phyloP scores from a whole-genome alignment of 2,888 invertebrate species.

The Phasia obesa region DNA sequence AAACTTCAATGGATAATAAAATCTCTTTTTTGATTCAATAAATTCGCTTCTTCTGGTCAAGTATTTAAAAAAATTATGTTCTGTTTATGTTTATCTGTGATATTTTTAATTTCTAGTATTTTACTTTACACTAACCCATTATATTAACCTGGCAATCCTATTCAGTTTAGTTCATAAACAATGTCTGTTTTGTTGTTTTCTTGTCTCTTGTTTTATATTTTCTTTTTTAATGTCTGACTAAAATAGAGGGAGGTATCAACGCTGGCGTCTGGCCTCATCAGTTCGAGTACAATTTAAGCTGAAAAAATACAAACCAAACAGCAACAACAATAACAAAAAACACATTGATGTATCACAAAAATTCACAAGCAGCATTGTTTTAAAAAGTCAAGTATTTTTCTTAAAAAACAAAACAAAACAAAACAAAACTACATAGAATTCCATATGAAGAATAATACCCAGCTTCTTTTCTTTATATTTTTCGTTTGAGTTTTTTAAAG shows the following conservation, averaged over 20 bases:
- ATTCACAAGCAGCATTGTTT: constrained; percentile 63
- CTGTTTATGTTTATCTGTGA: too few relatives aligned
- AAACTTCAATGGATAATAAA: too few relatives aligned
- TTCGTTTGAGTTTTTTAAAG: constrained; percentile 10
- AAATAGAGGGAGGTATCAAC: constrained; percentile 68
- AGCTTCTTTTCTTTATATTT: constrained; percentile 38
- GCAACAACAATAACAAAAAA: too few relatives aligned
- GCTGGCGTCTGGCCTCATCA: constrained; percentile 63
- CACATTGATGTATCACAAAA: constrained; percentile 59
- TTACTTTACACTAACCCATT: not conserved
- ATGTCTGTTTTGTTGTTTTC: not conserved
- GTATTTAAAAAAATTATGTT: too few relatives aligned
- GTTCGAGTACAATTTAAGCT: constrained; percentile 51
- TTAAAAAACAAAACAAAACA: too few relatives aligned
- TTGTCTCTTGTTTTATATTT: constrained; percentile 20
- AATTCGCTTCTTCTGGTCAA: too few relatives aligned
- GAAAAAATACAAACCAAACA: constrained; percentile 8
- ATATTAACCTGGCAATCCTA: constrained; percentile 35
- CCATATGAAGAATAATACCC: constrained; percentile 55
- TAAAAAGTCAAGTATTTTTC: constrained; percentile 32
- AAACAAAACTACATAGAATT: constrained; percentile 38
- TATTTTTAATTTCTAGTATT: not conserved
- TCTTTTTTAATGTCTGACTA: constrained; percentile 54
- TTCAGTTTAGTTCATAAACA: constrained; percentile 23
- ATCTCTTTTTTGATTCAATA: too few relatives aligned